Percentiles rank a stretch among this genome's conserved stretches.
phyloP scores from a whole-genome alignment of 1,140 invertebrate species.

The Cydia strobilella region DNA sequence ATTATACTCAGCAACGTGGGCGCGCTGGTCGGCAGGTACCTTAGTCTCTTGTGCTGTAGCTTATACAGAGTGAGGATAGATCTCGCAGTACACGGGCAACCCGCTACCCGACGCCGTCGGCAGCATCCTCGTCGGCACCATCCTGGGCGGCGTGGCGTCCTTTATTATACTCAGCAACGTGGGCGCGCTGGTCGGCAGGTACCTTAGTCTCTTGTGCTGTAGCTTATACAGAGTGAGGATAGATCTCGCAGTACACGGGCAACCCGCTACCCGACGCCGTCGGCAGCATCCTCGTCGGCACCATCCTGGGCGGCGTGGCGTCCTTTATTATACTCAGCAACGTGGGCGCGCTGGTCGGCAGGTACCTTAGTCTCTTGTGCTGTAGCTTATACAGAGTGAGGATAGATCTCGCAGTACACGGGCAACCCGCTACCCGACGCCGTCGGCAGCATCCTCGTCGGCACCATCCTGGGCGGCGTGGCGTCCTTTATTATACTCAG shows the following conservation, averaged over 20 bases:
- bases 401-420: conserved; percentile 70
- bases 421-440: conserved; percentile 50
- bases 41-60: too few species aligned
- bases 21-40: conserved; percentile 92
- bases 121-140: conserved; percentile 92
- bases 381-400: too few species aligned
- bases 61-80: conserved; percentile 7
- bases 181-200: conserved; percentile 93
- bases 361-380: conserved; percentile 71
- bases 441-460: too few species aligned
- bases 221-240: too few species aligned
- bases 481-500: too few species aligned
- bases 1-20: conserved; percentile 97
- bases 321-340: conserved; percentile 98
- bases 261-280: too few species aligned
- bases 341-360: conserved; percentile 94
- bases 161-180: conserved; percentile 99
- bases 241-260: conserved; percentile 78
- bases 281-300: conserved; percentile 91
- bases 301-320: conserved; percentile 93
- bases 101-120: too few species aligned
- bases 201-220: conserved; percentile 25
- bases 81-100: conserved; percentile 77
- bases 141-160: conserved; percentile 94
- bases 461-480: too few species aligned